A percentile compares a stretch with the other conserved stretches of the same genome.
These are phyloP conservation scores for Glaucidium brasilianum DNA, from an alignment of 2,113 vertebrate species.

Conservation along the genomic window DNA sequence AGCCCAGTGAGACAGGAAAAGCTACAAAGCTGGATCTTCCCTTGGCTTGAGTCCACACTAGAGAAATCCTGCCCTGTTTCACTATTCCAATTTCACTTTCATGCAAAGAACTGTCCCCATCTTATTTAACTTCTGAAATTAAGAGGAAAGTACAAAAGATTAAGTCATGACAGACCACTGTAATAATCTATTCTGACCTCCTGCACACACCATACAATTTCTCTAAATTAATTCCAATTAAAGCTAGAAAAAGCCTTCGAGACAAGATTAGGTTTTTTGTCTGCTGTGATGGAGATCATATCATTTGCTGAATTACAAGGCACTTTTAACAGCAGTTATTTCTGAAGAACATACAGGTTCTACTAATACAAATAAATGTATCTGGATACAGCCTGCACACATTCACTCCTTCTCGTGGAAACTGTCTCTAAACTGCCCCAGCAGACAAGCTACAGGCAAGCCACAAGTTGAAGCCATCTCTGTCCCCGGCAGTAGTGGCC, in stretches of 20 bases:
- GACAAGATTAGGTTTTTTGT: neutral
- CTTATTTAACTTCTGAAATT: neutral
- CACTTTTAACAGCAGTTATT: neutral
- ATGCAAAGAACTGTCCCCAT: neutral
- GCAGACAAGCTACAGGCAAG: neutral
- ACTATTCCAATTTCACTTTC: neutral
- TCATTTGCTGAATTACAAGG: neutral
- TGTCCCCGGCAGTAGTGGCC: neutral
- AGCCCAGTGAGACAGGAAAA: neutral
- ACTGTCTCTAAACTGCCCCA: neutral
- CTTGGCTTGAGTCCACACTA: neutral
- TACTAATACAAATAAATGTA: neutral
- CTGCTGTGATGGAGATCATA: neutral
- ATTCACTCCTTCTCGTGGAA: neutral
- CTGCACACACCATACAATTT: neutral
- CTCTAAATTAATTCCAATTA: neutral
- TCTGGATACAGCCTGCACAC: neutral
- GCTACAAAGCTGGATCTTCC: neutral
- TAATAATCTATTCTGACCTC: neutral
- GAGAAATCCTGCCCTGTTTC: neutral
- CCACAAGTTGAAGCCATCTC: neutral
- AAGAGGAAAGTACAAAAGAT: neutral
- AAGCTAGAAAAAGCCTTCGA: neutral
- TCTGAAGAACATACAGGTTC: neutral
- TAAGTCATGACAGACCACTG: neutral